Evolutionary conservation across 2,888 invertebrate species (phyloP).

Genomic region (Drosophila merina): DNA sequence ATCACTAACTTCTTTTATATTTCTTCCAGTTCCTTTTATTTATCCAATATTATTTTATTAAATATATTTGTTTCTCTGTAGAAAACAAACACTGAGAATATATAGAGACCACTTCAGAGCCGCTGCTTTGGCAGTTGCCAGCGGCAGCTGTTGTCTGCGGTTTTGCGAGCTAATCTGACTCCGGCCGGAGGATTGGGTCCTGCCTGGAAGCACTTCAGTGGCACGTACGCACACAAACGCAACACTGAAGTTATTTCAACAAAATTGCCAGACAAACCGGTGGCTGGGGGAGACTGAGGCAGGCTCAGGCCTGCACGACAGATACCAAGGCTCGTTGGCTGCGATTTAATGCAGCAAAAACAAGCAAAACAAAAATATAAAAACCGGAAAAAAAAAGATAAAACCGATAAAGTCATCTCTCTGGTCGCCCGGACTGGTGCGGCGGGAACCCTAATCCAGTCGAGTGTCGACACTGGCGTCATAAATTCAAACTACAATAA

Average conservation of each 20-base stretch:
- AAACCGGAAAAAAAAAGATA: slow-evolving; percentile 45
- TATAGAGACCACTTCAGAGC: slow-evolving; percentile 35
- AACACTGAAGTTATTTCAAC: slow-evolving; percentile 77
- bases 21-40: neutral
- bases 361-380: slow-evolving; percentile 31
- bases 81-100: slow-evolving; percentile 25
- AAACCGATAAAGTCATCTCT: slow-evolving; percentile 75
- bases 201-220: slow-evolving; percentile 68
- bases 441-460: slow-evolving; percentile 73
- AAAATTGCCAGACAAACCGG: slow-evolving; percentile 75
- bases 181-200: slow-evolving; percentile 27
- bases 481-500: slow-evolving; percentile 82
- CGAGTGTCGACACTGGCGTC: slow-evolving; percentile 63
- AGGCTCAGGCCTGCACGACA: slow-evolving; percentile 6
- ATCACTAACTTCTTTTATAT: too few species aligned
- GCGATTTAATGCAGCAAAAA: slow-evolving; percentile 77
- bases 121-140: slow-evolving; percentile 50
- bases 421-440: slow-evolving; percentile 5
- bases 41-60: neutral
- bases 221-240: slow-evolving; percentile 78
- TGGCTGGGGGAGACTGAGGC: neutral
- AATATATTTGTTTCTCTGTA: slow-evolving; percentile 12
- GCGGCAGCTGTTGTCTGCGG: slow-evolving; percentile 79
- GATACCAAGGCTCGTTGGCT: slow-evolving; percentile 66
- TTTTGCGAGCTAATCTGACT: slow-evolving; percentile 75